These are phyloP conservation scores for Gasteruption jaculator DNA, from an alignment of 2,888 invertebrate genomes.

Conservation along the genomic window DNA sequence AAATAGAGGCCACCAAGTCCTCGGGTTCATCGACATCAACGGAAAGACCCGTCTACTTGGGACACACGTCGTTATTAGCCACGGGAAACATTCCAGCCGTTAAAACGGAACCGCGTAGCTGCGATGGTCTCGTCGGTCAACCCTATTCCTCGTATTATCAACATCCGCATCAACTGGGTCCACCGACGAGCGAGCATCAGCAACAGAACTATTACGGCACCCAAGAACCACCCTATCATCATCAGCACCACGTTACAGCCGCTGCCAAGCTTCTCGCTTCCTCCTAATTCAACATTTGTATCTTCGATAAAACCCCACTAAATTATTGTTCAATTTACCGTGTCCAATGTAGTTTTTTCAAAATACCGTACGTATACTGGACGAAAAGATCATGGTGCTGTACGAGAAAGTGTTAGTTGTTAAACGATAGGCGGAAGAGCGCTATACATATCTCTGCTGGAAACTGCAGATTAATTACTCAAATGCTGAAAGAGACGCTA, in stretches of 20 bases:
- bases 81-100: conserved; percentile 47
- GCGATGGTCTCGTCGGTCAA: conserved; percentile 44
- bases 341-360: no score
- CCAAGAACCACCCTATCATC: conserved; percentile 70
- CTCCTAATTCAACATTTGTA: conserved; percentile 55
- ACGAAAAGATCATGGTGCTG: no score
- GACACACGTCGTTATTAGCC: conserved; percentile 58
- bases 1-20: conserved; percentile 38
- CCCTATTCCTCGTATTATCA: conserved; percentile 48
- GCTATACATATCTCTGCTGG: no score
- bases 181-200: conserved; percentile 42
- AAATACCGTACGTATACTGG: no score
- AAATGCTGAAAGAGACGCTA: no score
- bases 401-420: no score
- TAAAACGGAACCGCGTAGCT: conserved; percentile 48
- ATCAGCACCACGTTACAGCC: conserved; percentile 81
- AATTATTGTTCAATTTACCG: conserved; percentile 7
- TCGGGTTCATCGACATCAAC: conserved; percentile 35
- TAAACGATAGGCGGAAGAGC: no score
- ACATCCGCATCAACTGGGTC: conserved; percentile 47
- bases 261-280: conserved; percentile 82
- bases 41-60: conserved; percentile 53
- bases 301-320: conserved; percentile 9
- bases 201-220: conserved; percentile 44
- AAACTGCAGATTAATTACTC: no score